These are phyloP conservation scores for Catagonus wagneri DNA, from an alignment of 2,113 vertebrate species.

Conservation along the genomic window DNA sequence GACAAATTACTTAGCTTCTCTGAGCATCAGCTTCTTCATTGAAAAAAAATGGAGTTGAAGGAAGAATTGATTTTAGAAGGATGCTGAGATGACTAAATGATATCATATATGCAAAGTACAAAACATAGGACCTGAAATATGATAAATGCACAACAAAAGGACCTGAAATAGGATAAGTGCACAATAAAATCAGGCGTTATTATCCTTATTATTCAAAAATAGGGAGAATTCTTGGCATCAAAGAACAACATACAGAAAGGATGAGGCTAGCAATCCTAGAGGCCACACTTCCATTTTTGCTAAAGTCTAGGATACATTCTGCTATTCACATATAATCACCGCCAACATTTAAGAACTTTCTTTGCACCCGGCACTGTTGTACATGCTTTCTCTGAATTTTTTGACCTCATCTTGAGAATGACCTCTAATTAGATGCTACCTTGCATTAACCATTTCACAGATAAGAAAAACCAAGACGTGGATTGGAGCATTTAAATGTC, in stretches of 20 bases:
- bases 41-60: conserved; percentile 5
- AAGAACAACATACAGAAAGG: not conserved
- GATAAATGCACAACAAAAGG: not conserved
- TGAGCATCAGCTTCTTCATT: not conserved
- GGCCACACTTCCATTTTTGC: not conserved
- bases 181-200: not conserved
- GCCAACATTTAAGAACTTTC: not conserved
- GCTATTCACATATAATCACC: not conserved
- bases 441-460: not conserved
- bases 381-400: not conserved
- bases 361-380: not conserved
- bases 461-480: not conserved
- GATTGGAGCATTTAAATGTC: not conserved
- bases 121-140: not conserved
- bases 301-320: not conserved
- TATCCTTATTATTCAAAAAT: not conserved
- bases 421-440: not conserved
- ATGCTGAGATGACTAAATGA: not conserved
- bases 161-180: not conserved
- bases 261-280: not conserved
- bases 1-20: not conserved
- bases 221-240: not conserved
- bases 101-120: not conserved
- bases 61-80: not conserved
- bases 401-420: not conserved